Base-by-base conservation (phyloP, 1,140 invertebrate species). In the Lanistes nyassanus region DNA sequence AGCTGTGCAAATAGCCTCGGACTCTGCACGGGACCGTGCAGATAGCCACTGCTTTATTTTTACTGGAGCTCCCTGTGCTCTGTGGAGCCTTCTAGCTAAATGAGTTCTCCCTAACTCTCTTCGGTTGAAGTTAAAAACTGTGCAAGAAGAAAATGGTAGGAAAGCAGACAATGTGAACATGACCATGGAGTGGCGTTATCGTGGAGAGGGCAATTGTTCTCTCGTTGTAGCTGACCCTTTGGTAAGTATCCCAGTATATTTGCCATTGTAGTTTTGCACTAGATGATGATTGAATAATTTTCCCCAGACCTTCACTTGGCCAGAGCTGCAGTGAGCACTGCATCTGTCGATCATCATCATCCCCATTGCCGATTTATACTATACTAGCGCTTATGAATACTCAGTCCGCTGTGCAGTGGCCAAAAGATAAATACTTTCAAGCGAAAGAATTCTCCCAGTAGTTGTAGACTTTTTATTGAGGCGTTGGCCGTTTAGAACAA, bases 121-220 rank as follows among this genome's bases (percentile, higher is more conserved):
- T 60, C 9, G 6, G 56, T 23, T 26, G 56, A 7, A 60, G 56
- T 2, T 11, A 31, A 9, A 23, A 9, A 19, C 23, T 60, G n/a
- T 26, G 23, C 3, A 7, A n/a, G 37, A 19, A 60, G 36, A 42
- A 70, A 72, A 72, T 72, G 70, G 55, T 37, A 26, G 56, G 70
- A 60, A 42, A 70, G 53, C 23, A 58, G 53, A n/a, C 4, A 72
- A 37, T 39, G 34, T 58, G 5, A 29, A 26, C 53, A 37, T 53
- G 3, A 36, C 51, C 23, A 67, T 67, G 62, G 74, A 56, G 13
- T 75, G 74, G 74, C 65, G 55, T 21, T 75, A 75, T 75, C 74
- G 74, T 23, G 74, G 74, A 36, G 74, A 75, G 53, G 74, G 74
- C 26, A 75, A 75, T 39, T 75, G 74, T 39, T 67, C 62, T 47